These are phyloP conservation scores for Cyclophora punctaria DNA, from an alignment of 2,888 invertebrate species.

Conservation along the genomic window DNA sequence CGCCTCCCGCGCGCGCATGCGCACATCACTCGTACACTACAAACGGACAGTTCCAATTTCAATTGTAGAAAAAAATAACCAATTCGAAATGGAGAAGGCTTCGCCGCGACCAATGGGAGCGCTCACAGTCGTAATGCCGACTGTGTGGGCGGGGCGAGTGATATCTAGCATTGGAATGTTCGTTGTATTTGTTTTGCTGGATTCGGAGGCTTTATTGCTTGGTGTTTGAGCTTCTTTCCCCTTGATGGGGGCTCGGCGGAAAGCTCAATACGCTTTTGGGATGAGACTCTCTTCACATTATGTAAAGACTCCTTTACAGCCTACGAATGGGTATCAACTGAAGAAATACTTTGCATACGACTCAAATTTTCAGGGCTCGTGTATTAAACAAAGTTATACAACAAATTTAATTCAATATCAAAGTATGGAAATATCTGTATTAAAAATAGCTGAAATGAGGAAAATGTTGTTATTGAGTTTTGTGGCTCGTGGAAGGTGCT, in stretches of 20 bases:
- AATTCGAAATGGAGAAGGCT: constrained; percentile 73
- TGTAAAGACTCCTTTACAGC: constrained; percentile 51
- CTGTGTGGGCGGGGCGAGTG: constrained; percentile 74
- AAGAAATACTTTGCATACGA: constrained; percentile 7
- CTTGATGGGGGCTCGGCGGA: constrained; percentile 63
- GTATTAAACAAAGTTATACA: not conserved
- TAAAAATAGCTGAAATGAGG: constrained; percentile 7
- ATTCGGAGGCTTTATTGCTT: constrained; percentile 71
- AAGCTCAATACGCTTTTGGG: constrained; percentile 65
- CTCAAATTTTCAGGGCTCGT: constrained; percentile 4
- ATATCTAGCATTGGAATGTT: constrained; percentile 76
- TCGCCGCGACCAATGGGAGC: constrained; percentile 68
- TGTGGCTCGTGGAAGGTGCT: constrained; percentile 19
- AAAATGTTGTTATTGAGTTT: constrained; percentile 17
- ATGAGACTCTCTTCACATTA: constrained; percentile 61
- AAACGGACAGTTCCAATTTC: constrained; percentile 70
- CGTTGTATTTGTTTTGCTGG: constrained; percentile 73
- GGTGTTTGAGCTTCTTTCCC: constrained; percentile 70
- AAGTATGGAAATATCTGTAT: constrained; percentile 6
- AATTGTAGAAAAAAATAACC: constrained; percentile 75
- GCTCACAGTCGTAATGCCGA: constrained; percentile 73
- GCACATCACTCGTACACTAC: constrained; percentile 55
- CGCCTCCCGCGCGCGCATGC: constrained; percentile 63
- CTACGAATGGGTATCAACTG: constrained; percentile 39
- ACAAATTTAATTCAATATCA: too few species aligned